phyloP scores from a whole-genome alignment of 2,113 vertebrate genomes.

The Rhinoptilus africanus region DNA sequence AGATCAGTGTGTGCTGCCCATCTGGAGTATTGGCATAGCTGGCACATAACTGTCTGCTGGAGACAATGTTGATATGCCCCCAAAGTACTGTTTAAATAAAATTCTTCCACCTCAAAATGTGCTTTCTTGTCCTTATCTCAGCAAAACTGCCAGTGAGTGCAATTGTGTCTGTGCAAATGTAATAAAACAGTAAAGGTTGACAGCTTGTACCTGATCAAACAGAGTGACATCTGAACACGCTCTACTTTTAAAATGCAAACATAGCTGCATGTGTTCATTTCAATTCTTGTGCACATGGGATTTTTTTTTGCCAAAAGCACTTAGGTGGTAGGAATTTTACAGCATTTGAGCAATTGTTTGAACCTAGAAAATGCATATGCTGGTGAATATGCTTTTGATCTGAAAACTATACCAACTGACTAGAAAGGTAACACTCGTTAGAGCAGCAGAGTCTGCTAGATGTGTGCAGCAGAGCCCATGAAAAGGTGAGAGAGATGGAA shows the following conservation, averaged over 20 bases:
- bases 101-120: neutral
- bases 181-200: neutral
- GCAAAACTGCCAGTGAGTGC: neutral
- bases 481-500: neutral
- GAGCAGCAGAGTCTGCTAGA: neutral
- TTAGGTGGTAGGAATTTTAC: neutral
- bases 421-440: neutral
- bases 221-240: fast-evolving
- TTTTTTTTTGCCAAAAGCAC: neutral
- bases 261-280: neutral
- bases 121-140: neutral
- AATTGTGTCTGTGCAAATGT: neutral
- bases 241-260: neutral
- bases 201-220: neutral
- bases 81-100: neutral
- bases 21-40: neutral
- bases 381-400: neutral
- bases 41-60: neutral
- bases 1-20: neutral
- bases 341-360: neutral
- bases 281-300: fast-evolving
- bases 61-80: fast-evolving
- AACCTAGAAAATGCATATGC: neutral
- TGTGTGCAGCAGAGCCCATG: neutral
- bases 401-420: neutral